Conservation (phyloP, 2,113 vertebrate species). For the Bos indicus region DNA sequence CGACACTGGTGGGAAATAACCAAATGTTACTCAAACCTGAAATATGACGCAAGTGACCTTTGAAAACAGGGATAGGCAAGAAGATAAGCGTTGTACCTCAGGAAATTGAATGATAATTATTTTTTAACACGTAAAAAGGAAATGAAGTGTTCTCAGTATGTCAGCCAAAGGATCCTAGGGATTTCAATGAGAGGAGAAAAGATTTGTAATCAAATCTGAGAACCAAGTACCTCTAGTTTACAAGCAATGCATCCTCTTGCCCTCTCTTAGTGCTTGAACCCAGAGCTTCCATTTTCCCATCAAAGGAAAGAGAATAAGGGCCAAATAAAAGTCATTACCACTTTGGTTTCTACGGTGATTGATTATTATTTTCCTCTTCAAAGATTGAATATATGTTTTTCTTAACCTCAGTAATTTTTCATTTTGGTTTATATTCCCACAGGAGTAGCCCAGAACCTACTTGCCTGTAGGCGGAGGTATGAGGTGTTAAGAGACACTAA, state of each 20-base stretch:
- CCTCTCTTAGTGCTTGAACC: neutral
- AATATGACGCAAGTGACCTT: slow-evolving; percentile 10
- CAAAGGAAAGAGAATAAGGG: neutral
- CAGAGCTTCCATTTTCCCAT: neutral
- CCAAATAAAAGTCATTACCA: neutral
- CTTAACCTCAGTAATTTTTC: slow-evolving; percentile 36
- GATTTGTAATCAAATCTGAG: neutral
- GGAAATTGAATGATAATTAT: neutral
- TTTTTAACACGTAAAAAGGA: slow-evolving; percentile 23
- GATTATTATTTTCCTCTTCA: neutral
- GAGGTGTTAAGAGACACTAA: neutral
- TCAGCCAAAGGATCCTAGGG: neutral
- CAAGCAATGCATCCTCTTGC: neutral
- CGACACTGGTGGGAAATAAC: slow-evolving; percentile 8
- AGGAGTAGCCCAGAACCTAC: neutral
- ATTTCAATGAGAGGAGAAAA: neutral
- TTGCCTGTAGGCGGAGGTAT: neutral
- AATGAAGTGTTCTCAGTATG: neutral
- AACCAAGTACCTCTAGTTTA: slow-evolving; percentile 4
- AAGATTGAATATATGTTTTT: slow-evolving; percentile 15
- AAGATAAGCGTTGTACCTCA: neutral
- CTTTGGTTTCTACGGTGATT: slow-evolving; percentile 51
- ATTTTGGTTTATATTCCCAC: slow-evolving; percentile 32
- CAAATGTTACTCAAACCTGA: neutral
- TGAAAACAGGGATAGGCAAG: neutral